Conservation (phyloP, 1,140 invertebrate genomes). For the Ladona fulva region DNA sequence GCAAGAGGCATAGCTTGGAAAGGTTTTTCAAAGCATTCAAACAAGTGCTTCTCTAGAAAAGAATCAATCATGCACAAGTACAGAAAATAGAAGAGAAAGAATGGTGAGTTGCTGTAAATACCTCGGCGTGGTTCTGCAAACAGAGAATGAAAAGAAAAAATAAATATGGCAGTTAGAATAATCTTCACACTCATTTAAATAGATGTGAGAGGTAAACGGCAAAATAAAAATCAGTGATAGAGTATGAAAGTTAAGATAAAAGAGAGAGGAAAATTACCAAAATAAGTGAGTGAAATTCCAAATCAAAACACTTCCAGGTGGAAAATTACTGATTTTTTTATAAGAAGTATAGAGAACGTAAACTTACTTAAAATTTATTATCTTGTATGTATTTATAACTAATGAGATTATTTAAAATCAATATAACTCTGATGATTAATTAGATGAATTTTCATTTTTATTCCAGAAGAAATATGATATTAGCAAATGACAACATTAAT, state of each 20-base stretch:
- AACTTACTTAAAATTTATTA: slow-evolving; percentile 17
- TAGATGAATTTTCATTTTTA: too few species aligned
- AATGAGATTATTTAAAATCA: too few species aligned
- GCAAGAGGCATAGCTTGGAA: slow-evolving; percentile 6
- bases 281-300: slow-evolving; percentile 4
- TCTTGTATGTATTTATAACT: slow-evolving; percentile 26
- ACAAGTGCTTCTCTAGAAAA: slow-evolving; percentile 13
- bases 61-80: slow-evolving; percentile 11
- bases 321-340: background rate
- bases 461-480: too few species aligned
- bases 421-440: too few species aligned
- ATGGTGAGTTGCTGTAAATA: slow-evolving; percentile 22
- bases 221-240: slow-evolving; percentile 21
- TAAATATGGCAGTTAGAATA: slow-evolving; percentile 17
- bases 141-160: slow-evolving; percentile 23
- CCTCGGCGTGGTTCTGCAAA: slow-evolving; percentile 31
- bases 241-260: slow-evolving; percentile 22
- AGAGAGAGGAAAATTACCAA: background rate
- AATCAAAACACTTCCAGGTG: background rate
- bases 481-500: too few species aligned
- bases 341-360: slow-evolving; percentile 14
- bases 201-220: slow-evolving; percentile 15
- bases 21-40: slow-evolving; percentile 15
- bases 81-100: slow-evolving; percentile 18
- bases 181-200: slow-evolving; percentile 11